Base-by-base conservation (phyloP, 2,888 invertebrate genomes). In the Hirtodrosophila confusa region DNA sequence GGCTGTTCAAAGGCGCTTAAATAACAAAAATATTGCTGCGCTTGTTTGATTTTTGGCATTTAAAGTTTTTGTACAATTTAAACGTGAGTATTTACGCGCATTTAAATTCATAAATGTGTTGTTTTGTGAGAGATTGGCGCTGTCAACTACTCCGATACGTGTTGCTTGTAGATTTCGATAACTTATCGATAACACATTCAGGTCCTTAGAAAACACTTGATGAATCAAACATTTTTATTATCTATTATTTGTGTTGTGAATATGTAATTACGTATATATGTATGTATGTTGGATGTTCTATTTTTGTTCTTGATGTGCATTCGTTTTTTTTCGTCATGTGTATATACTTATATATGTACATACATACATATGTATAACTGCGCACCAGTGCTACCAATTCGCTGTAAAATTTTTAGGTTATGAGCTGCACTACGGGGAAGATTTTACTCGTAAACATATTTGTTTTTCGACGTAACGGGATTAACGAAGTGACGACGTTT, bases 281-380 rank as follows among this genome's bases (percentile, higher is more conserved):
- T 0, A 3, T 6, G 4, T 4, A 7, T 11, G 4, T 8, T 36
- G 12, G 4, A 2, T 33, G 10, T 37, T 4, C 2, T 12, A 11
- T 35, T 45, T 45, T 35, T 10, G 8, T 48, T 3, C 12, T 12
- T 51, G 4, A 11, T 9, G 6, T 40, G 12, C 10, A 35, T 17
- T 31, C 9, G 10, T 8, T 24, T 11, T 49, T 48, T n/a, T 6
- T 54, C 36, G 17, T 17, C 1, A 1, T 2, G 17, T 17, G 17
- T 17, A 17, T 17, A 2, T 17, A 17, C 2, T 1, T 17, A 17
- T 17, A 2, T 17, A 17, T 17, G 17, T 17, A 17, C 17, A 17
- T 41, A 5, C 60, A 50, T 78, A 50, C 69, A 56, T 73, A 69
- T 69, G 50, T 54, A 35, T 53, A 11, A 8, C 17, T 24, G 31